Evolutionary conservation across 2,113 vertebrate genomes (phyloP).

Genomic region (Galbula dea): DNA sequence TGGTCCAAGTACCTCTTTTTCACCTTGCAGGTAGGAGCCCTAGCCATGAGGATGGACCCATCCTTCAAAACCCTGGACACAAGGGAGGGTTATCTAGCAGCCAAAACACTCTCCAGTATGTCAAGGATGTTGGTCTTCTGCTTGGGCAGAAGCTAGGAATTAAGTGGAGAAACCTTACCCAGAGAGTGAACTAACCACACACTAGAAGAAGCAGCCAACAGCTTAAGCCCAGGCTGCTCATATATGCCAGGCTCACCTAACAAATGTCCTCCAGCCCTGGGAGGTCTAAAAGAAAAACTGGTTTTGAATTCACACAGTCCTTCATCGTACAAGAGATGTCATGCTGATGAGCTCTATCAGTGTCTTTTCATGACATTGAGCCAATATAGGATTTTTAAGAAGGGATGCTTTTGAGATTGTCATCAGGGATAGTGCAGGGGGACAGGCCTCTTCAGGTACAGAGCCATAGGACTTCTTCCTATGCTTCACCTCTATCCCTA

Average conservation of each 20-base stretch:
- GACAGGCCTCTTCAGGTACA: neutral
- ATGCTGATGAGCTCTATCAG: neutral
- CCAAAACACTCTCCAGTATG: neutral
- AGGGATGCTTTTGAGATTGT: neutral
- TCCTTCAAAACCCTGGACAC: neutral
- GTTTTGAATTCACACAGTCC: neutral
- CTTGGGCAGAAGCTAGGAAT: neutral
- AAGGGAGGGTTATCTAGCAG: neutral
- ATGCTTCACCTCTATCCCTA: neutral
- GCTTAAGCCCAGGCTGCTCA: accelerated
- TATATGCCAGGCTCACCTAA: neutral
- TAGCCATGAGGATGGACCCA: neutral
- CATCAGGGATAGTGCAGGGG: neutral
- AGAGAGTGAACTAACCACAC: neutral
- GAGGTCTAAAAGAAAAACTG: neutral
- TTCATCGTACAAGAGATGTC: neutral
- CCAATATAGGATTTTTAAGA: neutral
- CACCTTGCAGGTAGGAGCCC: neutral
- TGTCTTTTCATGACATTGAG: neutral
- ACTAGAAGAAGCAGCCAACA: neutral
- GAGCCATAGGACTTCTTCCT: neutral
- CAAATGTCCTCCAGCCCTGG: neutral
- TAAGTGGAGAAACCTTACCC: neutral
- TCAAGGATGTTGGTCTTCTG: neutral
- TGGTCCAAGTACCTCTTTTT: neutral